Percentiles rank a stretch among this genome's conserved stretches.
These are phyloP conservation scores for Apaloderma vittatum DNA, from an alignment of 2,113 vertebrate species.

Conservation along the genomic window DNA sequence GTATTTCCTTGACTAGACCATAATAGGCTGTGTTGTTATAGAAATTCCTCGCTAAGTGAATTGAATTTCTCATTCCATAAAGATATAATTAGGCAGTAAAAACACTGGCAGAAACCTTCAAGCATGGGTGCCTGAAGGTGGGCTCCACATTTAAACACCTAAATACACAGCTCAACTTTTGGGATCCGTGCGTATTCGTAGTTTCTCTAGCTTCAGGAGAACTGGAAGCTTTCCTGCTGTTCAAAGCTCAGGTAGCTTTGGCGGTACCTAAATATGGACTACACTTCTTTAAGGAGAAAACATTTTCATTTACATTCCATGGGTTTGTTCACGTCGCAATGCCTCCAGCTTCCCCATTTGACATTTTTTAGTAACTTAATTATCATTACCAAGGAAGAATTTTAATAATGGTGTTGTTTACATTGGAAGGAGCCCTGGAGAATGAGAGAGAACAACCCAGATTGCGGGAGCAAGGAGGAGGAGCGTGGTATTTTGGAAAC, in stretches of 20 bases:
- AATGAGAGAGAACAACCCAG: slow-evolving; percentile 44
- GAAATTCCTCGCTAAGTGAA: slow-evolving; percentile 2
- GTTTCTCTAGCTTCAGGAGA: not conserved
- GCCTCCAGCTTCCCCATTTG: slow-evolving; percentile 46
- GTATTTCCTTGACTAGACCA: not conserved
- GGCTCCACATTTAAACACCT: not conserved
- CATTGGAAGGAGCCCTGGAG: slow-evolving; percentile 34
- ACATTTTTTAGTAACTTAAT: slow-evolving; percentile 67
- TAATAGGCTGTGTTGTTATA: not conserved
- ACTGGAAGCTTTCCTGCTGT: not conserved
- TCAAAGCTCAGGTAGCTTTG: not conserved
- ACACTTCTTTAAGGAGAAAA: not conserved
- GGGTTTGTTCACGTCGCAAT: not conserved
- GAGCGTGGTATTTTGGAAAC: slow-evolving; percentile 52
- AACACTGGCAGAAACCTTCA: not conserved
- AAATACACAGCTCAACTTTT: not conserved
- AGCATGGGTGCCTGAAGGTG: not conserved
- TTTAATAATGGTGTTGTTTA: slow-evolving; percentile 62
- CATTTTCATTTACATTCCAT: not conserved
- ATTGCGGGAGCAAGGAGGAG: slow-evolving; percentile 5
- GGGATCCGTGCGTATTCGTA: not conserved
- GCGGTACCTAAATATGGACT: not conserved
- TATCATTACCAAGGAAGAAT: slow-evolving; percentile 51
- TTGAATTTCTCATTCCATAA: slow-evolving; percentile 15
- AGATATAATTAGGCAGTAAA: slow-evolving; percentile 30